Base-by-base conservation (phyloP, 2,888 invertebrate genomes). In the Netelia virgata region DNA sequence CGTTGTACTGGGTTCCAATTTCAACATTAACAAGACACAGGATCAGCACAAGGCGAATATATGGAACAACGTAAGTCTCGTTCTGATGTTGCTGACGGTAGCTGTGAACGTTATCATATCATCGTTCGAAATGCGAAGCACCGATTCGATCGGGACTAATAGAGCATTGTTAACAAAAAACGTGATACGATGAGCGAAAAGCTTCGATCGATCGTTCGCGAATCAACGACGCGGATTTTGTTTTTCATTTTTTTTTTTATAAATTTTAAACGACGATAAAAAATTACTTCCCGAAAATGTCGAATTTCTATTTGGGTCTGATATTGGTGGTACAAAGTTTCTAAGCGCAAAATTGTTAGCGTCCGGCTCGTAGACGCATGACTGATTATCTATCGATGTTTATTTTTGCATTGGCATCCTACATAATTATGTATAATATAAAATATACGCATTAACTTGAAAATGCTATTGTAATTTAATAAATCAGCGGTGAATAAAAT, bases 91-190 rank as follows among this genome's bases (percentile, higher is more conserved):
- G 43, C 81, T 96, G 8, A 94, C 96, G 84, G 95, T 96, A 83
- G 94, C 95, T 11, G 92, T 95, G 11, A 96, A 96, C 90, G 93
- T 96, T 68, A 89, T 96, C 20, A 95, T 96, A 87, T 95, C 95
- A 86, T 94, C 95, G 74, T 96, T 96, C 92, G 95, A 96, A 90
- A 94, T 95, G 90, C 73, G 81, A 8, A 73, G 63, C 43, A 63
- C 18, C 11, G 63, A 80, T 59, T 0, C 8, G 16, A 5, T 1
- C 2, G 23, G 16, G 11, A 47, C 28, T 0, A 36, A 23, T 3
- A 28, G 55, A 0, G 36, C 57, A 16, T 57, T 57, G 8, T 18
- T 16, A 57, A 57, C n/a, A 1, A 6, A 59, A 11, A 28, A 53
- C n/a, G 66, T 50, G 10, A 77, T 77, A 61, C 57, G 72, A 66